Base-by-base conservation (phyloP, 2,797 vertebrate species). In the Masticophis lateralis region DNA sequence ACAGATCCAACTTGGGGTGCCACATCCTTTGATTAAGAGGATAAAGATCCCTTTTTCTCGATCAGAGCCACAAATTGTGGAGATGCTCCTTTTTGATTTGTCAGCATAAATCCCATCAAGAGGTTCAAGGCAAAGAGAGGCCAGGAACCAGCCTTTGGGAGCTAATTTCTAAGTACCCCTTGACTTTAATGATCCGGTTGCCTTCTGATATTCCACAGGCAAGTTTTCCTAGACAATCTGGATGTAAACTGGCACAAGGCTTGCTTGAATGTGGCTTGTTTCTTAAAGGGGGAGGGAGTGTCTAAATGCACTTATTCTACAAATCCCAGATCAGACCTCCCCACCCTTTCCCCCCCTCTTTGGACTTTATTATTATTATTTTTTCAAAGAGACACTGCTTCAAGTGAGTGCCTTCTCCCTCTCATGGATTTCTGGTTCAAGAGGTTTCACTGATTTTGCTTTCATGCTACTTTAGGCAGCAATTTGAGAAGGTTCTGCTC, bases 1-100 rank as follows among this genome's bases (percentile, higher is more conserved):
- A 95, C 96, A 96, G 95, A 97, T 96, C 97, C 96, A 94, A 94
- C 97, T 97, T 96, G 94, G 96, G 97, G 97, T 97, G 97, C 96
- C 97, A 95, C 95, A 95, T 60, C 95, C 98, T 98, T 98, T 98
- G 98, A 98, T 98, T 97, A 98, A 97, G 97, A 98, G 96, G 97
- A 97, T 97, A 98, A 96, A 96, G 97, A 96, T 96, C 96, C 96
- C 97, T 96, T 97, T 97, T 97, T 59, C 53, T 86, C 96, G 96
- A 96, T 97, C 97, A 96, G 97, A 97, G 97, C 97, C 96, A 95
- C 95, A 56, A 96, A 97, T 98, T 97, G 97, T 86, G 90, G 96
- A 97, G 97, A 97, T 96, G 95, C 96, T 95, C 95, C 95, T 97
- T 97, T 98, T 97, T 97, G 96, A 98, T 98, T 98, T 97, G 97